Conservation (phyloP, 2,888 invertebrate genomes). For the Microdon myrmicae region DNA sequence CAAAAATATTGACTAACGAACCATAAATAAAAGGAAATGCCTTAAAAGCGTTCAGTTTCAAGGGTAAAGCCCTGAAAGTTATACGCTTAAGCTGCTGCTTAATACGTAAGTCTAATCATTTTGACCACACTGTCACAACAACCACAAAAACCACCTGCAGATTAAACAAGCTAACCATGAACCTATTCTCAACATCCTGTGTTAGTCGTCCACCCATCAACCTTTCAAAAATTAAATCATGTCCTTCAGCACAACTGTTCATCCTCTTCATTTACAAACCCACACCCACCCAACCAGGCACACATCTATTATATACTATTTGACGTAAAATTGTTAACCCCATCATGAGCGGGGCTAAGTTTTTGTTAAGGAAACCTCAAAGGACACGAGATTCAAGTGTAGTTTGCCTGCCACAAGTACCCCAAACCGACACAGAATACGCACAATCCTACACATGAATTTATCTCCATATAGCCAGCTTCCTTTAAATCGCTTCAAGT, state of each 20-base stretch:
- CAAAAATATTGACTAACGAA: neutral
- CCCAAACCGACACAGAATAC: constrained; percentile 35
- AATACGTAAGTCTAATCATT: constrained; percentile 8
- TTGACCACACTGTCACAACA: constrained; percentile 4
- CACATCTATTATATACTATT: neutral
- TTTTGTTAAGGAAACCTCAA: constrained; percentile 19
- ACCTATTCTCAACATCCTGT: constrained; percentile 40
- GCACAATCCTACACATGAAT: constrained; percentile 11
- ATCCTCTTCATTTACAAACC: neutral
- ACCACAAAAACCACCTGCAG: constrained; percentile 14
- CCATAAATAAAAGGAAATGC: neutral
- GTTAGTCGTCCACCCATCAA: too few species aligned
- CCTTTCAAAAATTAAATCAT: constrained; percentile 34
- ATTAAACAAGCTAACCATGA: constrained; percentile 25
- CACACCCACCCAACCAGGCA: neutral
- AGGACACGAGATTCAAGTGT: constrained; percentile 34
- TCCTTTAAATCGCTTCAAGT: constrained; percentile 26
- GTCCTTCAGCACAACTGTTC: too few species aligned
- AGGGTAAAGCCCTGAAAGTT: too few species aligned
- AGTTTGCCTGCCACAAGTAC: constrained; percentile 35
- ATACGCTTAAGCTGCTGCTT: too few species aligned
- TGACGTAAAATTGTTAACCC: constrained; percentile 33
- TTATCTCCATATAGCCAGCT: too few species aligned
- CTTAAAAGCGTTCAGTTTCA: too few species aligned
- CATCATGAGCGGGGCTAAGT: neutral